phyloP scores from a whole-genome alignment of 2,113 vertebrate genomes.

The Elgaria multicarinata region DNA sequence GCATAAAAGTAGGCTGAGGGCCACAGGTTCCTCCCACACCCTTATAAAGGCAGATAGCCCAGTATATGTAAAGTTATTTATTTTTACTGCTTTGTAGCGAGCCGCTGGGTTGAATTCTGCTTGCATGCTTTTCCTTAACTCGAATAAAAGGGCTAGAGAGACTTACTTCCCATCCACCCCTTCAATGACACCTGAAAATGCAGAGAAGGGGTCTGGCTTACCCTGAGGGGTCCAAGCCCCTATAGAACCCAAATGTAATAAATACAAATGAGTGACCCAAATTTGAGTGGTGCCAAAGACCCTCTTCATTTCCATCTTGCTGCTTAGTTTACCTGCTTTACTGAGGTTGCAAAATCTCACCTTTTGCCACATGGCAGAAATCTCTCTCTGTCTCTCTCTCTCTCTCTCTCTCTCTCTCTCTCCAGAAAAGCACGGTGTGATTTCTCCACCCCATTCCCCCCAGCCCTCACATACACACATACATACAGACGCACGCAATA shows the following conservation, averaged over 20 bases:
- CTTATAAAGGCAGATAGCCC: too few relatives aligned
- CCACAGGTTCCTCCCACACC: too few relatives aligned
- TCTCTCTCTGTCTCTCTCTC: not conserved
- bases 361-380: not conserved
- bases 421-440: not conserved
- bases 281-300: not conserved
- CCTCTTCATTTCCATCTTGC: not conserved
- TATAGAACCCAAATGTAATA: not conserved
- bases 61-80: too few relatives aligned
- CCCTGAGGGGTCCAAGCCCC: not conserved
- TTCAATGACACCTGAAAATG: not conserved
- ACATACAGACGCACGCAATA: accelerated
- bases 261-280: not conserved
- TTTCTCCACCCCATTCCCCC: not conserved
- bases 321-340: not conserved
- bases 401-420: not conserved
- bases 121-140: not conserved
- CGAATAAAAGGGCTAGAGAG: not conserved
- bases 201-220: not conserved
- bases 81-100: too few relatives aligned
- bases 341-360: not conserved
- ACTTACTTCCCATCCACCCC: not conserved
- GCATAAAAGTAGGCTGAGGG: too few relatives aligned
- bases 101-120: too few relatives aligned
- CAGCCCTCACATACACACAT: accelerated